phyloP scores from a whole-genome alignment of 2,113 vertebrate genomes.

The Stegostoma tigrinum region DNA sequence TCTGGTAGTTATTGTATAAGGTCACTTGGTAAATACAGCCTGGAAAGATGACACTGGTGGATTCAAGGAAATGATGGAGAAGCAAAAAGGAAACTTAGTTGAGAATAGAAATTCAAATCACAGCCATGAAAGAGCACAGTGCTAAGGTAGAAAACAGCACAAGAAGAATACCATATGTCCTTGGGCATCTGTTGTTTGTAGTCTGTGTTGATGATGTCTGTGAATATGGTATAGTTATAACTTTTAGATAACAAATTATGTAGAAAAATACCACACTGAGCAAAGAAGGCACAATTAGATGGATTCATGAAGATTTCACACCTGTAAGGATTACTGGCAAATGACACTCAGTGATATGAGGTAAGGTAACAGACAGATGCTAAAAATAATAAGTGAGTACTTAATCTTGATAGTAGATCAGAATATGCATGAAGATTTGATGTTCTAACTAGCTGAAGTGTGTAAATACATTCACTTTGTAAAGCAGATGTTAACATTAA shows the following conservation, averaged over 20 bases:
- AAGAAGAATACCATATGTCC: not conserved
- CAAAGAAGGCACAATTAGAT: slow-evolving; percentile 23
- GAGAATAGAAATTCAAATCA: not conserved
- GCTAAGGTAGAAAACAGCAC: not conserved
- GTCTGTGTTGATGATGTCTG: not conserved
- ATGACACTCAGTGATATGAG: slow-evolving; percentile 1
- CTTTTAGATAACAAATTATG: slow-evolving; percentile 24
- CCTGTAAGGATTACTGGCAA: not conserved
- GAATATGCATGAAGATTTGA: not conserved
- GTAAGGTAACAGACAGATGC: not conserved
- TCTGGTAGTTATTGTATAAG: not conserved
- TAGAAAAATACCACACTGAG: slow-evolving; percentile 23
- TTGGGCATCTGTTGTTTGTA: slow-evolving; percentile 24
- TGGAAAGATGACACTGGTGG: not conserved
- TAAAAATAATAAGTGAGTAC: slow-evolving; percentile 1
- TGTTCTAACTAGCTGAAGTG: not conserved
- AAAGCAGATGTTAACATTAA: not conserved
- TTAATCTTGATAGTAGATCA: not conserved
- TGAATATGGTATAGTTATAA: slow-evolving; percentile 22
- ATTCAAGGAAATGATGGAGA: not conserved
- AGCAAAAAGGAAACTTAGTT: not conserved
- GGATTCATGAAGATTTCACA: slow-evolving; percentile 16
- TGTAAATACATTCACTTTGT: not conserved
- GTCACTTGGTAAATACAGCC: not conserved
- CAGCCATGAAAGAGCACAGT: not conserved